Evolutionary conservation across 2,888 invertebrate species (phyloP), one percentile per base, ranked within the genome.

Genomic region (Pemphredon lugubris): DNA sequence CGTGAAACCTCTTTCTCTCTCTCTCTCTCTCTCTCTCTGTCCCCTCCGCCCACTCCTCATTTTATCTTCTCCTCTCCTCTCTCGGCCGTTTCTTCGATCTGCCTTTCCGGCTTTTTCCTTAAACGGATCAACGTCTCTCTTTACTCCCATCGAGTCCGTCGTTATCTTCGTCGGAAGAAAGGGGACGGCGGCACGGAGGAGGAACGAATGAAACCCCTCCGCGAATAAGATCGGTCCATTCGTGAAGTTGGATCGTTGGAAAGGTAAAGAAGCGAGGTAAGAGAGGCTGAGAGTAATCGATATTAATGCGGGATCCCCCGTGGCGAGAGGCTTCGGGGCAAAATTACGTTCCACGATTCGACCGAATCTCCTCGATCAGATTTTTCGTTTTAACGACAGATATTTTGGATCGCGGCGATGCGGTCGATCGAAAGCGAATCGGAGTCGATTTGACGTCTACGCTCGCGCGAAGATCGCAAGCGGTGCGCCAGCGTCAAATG

Each of bases 71-170:
- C 13, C 1, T 20, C 32, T 37, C 23, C 7, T 55, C 30, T 21
- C 32, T 23, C 37, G 9, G 34, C 14, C 18, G 13, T 48, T 50
- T 30, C 20, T 55, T 34, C 44, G 32, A 9, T 55, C 23, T 50
- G 32, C 34, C 39, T 45, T 7, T 16, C 18, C 34, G 13, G 6
- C 13, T 2, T 14, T 11, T 47, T 37, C 47, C 16, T 18, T 40
- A 18, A 37, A n/a, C 1, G 13, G n/a, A 37, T 37, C 4, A 11
- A 11, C 37, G 18, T 40, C 18, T 40, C 40, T 40, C 18, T 18
- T 18, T 16, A 3, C 18, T 40, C 1, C 40, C 16, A 11, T 16
- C 16, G 3, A 7, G 5, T 40, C 2, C 6, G 3, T 11, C 5
- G 4, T 11, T 5, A 16, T 16, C 18, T n/a, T n/a, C n/a, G 11